Evolutionary conservation across 2,888 invertebrate species (phyloP), one percentile per base, ranked within the genome.

Genomic region (Drosophila ustulata): DNA sequence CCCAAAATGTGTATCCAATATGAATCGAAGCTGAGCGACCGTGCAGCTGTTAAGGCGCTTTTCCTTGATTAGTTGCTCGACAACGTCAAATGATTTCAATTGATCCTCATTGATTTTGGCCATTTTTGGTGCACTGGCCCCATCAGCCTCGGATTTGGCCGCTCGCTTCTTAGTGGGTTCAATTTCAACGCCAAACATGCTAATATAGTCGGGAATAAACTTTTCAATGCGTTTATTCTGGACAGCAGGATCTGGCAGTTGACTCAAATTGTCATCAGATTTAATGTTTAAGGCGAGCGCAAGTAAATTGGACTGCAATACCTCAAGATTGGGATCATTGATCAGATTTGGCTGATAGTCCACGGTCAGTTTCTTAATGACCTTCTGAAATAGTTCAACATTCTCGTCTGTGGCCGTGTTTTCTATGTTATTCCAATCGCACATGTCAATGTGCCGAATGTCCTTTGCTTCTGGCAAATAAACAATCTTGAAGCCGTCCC

Each of bases 401-500:
- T 93, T 93, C 11, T 90, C 88, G 4, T 82, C 81, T 0, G 80
- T 45, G 25, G 93, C 92, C 0, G 83, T 53, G 25, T 94, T 93
- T 2, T 73, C 86, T 4, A 83, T 75, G 0, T 51, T 74, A 45
- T 91, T 91, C 80, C 93, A 93, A 26, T 91, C 88, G 46, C 92
- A 90, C 30, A 94, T 80, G 58, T 94, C 92, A 59, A 90, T 82
- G 37, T 84, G 67, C 0, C 92, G 91, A 11, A 90, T 82, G 46
- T 91, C 94, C 89, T 96, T 96, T 49, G 94, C 93, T 90, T 94
- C 95, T 9, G 96, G 96, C 73, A 96, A 92, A 77, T 93, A 94
- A 39, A 96, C 93, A 3, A 96, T 93, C 91, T 96, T 95, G 92
- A 96, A 96, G 2, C 96, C 96, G 78, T 95, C 94, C 0, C 94